Evolutionary conservation across 2,888 invertebrate genomes (phyloP), one percentile per base, ranked within the genome.

Genomic region (Prosopocoilus inquinatus): DNA sequence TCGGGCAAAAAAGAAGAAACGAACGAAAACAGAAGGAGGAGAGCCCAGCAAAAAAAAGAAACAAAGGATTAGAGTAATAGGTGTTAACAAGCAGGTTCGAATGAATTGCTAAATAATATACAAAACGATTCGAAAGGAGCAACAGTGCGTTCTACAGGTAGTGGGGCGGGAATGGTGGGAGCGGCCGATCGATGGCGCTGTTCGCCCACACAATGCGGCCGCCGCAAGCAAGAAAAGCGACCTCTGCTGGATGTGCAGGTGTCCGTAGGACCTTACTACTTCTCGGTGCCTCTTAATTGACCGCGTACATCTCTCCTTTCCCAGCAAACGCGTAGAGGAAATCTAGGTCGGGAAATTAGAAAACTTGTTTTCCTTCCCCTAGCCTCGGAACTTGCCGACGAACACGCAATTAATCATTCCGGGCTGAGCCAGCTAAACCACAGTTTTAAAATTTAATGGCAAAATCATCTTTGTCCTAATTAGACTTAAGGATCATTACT

Each of bases 191-290:
- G 69, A 71, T 71, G 65, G 61, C 64, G 65, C 64, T 65, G 60
- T 62, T 63, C 72, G 67, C 72, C 72, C 70, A 72, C 72, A 72
- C 71, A 71, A 68, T 72, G 72, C 70, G 69, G 70, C 60, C 67
- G 62, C 62, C 62, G 66, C 66, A 52, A 59, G 57, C 60, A 59
- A 60, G 56, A 50, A 28, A 52, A 55, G 63, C 61, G 63, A 50
- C 59, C 59, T 62, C 61, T 57, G 47, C 45, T 58, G 63, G 55
- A 36, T 47, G 50, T 57, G 56, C 53, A 50, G 47, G 55, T 39
- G 48, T 44, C 53, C 47, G 53, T 48, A 53, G 39, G 13, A 9
- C 16, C 16, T 50, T 43, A 15, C 47, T 46, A 13, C 9, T 33
- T 46, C 12, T 12, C 33, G 35, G 36, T 36, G 32, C 28, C 20